Evolutionary conservation across 2,113 vertebrate genomes (phyloP).

Genomic region (Platycercus adscitus): DNA sequence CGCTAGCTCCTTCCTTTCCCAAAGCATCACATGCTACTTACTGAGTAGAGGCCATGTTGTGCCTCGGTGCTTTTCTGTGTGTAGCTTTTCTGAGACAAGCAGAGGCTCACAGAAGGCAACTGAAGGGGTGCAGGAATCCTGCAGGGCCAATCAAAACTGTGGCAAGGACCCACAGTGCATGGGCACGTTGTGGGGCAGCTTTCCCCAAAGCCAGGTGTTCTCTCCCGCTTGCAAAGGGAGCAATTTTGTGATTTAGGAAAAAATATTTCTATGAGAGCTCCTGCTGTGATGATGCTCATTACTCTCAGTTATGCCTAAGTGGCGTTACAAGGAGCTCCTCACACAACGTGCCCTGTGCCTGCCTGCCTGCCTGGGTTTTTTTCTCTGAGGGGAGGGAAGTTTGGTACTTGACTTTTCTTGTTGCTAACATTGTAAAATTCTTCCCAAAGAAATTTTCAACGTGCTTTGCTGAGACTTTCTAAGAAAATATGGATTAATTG

Average conservation of each 20-base stretch:
- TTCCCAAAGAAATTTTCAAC: not conserved
- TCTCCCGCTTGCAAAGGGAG: not conserved
- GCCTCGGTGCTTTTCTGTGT: not conserved
- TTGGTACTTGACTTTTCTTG: not conserved
- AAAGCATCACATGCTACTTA: not conserved
- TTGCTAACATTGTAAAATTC: not conserved
- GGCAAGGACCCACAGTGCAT: not conserved
- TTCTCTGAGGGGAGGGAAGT: not conserved
- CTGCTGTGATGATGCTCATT: not conserved
- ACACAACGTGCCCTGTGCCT: not conserved
- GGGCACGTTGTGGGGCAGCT: not conserved
- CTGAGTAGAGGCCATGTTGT: not conserved
- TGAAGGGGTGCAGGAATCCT: not conserved
- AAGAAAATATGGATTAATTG: constrained; percentile 63
- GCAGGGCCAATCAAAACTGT: not conserved
- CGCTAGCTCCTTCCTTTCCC: not conserved
- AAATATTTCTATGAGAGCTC: not conserved
- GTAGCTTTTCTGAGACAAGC: not conserved
- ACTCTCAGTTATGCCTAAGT: not conserved
- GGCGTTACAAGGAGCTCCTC: not conserved
- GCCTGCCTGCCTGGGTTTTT: not conserved
- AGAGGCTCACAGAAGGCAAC: fast-evolving
- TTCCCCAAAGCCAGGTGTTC: not conserved
- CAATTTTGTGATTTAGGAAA: not conserved
- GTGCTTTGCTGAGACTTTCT: constrained; percentile 5